Evolutionary conservation across 2,113 vertebrate species (phyloP).

Genomic region (Nothobranchius furzeri): DNA sequence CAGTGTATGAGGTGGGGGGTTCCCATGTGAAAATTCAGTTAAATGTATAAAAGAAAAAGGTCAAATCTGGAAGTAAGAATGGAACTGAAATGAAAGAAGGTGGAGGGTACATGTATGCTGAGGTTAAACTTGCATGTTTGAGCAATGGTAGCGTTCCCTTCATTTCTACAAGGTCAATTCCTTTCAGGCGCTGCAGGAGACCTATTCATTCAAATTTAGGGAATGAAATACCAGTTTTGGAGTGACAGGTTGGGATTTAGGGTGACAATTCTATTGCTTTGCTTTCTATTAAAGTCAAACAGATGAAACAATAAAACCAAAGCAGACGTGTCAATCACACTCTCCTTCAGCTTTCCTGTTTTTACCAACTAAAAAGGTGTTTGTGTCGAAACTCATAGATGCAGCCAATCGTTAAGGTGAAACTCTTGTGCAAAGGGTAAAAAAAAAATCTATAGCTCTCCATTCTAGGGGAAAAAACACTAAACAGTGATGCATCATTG

Average conservation of each 20-base stretch:
- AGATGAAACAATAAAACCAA: constrained; percentile 19
- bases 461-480: too few relatives aligned
- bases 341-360: constrained; percentile 34
- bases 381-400: not conserved
- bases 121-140: constrained; percentile 18
- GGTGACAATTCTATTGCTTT: constrained; percentile 47
- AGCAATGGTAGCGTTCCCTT: not conserved
- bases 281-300: constrained; percentile 34
- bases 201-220: constrained; percentile 15
- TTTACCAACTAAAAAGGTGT: constrained; percentile 3
- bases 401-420: constrained; percentile 1
- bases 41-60: constrained; percentile 33
- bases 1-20: constrained; percentile 17
- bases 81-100: constrained; percentile 1
- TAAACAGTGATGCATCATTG: too few relatives aligned
- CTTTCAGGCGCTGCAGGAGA: not conserved
- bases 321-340: constrained; percentile 25
- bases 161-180: constrained; percentile 52
- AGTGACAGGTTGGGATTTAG: constrained; percentile 49
- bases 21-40: constrained; percentile 44
- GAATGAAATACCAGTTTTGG: not conserved
- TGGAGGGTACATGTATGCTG: constrained; percentile 24
- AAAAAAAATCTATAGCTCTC: too few relatives aligned
- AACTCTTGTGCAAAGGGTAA: too few relatives aligned
- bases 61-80: not conserved